phyloP scores from a whole-genome alignment of 53 echinoderm and acorn worm species.

The Echinometra lucunter region DNA sequence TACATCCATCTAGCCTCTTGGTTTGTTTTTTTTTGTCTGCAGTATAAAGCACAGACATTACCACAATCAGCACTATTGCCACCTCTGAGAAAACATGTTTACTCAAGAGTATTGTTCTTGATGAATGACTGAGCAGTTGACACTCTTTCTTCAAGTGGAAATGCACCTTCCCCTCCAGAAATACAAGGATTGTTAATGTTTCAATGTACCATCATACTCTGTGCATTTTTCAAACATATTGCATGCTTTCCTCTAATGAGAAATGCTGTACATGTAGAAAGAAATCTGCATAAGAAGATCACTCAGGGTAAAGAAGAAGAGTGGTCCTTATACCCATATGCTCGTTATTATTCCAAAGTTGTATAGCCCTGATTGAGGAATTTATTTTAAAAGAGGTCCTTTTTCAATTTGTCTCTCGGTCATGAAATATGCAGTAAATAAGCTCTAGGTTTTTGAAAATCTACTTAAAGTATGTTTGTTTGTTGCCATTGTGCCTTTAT shows the following conservation, averaged over 20 bases:
- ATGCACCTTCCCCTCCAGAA: background rate
- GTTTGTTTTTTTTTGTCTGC: slow-evolving; percentile 19
- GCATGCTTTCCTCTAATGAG: background rate
- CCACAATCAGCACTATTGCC: slow-evolving; percentile 8
- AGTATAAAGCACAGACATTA: background rate
- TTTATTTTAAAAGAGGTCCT: no score
- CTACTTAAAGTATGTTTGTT: no score
- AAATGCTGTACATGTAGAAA: no score
- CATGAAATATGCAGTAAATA: no score
- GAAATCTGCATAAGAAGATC: no score
- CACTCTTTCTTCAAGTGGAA: slow-evolving; percentile 4
- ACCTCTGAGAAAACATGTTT: slow-evolving; percentile 13
- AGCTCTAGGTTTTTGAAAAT: no score
- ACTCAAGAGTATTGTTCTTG: background rate
- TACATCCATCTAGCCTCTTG: background rate
- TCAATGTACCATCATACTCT: background rate
- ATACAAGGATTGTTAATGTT: background rate
- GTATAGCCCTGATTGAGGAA: no score
- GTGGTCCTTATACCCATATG: no score
- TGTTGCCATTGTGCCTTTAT: no score
- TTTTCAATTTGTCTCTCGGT: no score
- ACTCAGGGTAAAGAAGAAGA: no score
- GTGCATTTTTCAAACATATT: background rate
- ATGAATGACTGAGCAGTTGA: background rate
- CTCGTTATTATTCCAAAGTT: no score